Evolutionary conservation across 2,797 vertebrate genomes (phyloP).

Genomic region (Anguilla obscura): DNA sequence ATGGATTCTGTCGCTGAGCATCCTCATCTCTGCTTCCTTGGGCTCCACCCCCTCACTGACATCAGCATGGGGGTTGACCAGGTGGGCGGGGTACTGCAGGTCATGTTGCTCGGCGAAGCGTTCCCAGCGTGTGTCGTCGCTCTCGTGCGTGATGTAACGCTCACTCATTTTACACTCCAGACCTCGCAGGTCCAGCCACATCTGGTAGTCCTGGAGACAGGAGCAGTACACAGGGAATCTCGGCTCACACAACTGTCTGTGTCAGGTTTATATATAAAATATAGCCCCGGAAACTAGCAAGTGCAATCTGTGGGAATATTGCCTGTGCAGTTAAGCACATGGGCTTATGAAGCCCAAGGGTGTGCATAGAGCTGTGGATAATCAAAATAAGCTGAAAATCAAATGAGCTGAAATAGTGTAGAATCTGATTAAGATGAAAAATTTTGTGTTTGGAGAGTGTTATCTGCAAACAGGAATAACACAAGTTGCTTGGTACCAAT

Average conservation of each 20-base stretch:
- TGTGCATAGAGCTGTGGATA: not conserved
- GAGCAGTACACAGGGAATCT: not conserved
- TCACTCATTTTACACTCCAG: slow-evolving; percentile 88
- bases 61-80: slow-evolving; percentile 66
- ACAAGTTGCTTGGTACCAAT: not conserved
- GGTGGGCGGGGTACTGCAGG: slow-evolving; percentile 82
- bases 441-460: not conserved
- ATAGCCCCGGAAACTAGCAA: not conserved
- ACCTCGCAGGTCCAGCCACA: slow-evolving; percentile 91
- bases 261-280: not conserved
- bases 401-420: not conserved
- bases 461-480: not conserved
- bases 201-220: slow-evolving; percentile 88
- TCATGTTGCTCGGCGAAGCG: slow-evolving; percentile 85
- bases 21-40: slow-evolving; percentile 84
- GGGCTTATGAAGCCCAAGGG: not conserved
- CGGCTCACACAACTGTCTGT: not conserved
- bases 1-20: slow-evolving; percentile 94
- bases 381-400: not conserved
- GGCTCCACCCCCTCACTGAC: slow-evolving; percentile 69
- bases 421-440: not conserved
- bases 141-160: slow-evolving; percentile 96
- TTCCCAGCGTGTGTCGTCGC: slow-evolving; percentile 91
- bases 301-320: not conserved
- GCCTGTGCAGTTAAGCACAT: not conserved